Conservation (phyloP, 2,888 invertebrate species). For the Xylophagus ater region DNA sequence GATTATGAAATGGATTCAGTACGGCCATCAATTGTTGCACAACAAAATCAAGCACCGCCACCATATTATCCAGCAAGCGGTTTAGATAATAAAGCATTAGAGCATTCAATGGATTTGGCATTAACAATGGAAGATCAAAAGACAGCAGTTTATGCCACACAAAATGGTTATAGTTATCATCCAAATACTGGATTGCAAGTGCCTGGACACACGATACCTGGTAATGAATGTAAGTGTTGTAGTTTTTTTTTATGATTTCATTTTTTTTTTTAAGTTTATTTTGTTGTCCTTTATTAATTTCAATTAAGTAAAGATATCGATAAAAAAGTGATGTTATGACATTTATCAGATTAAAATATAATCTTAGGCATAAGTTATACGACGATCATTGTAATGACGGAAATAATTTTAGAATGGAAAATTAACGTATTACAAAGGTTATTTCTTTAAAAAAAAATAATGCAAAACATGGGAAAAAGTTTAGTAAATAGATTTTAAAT, state of each 20-base stretch:
- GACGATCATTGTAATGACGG: too few species aligned
- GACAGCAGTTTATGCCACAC: conserved; percentile 69
- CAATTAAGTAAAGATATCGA: conserved; percentile 7
- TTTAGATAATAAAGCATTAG: conserved; percentile 83
- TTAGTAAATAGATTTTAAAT: too few species aligned
- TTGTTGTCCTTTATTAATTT: conserved; percentile 2
- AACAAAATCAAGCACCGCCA: conserved; percentile 77
- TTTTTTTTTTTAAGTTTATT: not conserved
- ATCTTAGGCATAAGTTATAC: too few species aligned
- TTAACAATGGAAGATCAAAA: conserved; percentile 77
- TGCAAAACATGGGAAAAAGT: too few species aligned
- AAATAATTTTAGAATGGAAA: too few species aligned
- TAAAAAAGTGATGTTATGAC: conserved; percentile 9
- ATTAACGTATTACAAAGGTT: too few species aligned
- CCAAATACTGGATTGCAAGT: conserved; percentile 56
- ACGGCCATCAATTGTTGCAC: conserved; percentile 72
- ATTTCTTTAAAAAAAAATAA: too few species aligned
- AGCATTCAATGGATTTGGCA: conserved; percentile 78
- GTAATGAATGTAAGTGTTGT: conserved; percentile 74
- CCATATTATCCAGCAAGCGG: conserved; percentile 82
- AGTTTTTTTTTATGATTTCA: too few species aligned
- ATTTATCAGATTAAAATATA: too few species aligned
- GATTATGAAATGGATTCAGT: conserved; percentile 87
- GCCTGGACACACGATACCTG: conserved; percentile 57
- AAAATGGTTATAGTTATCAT: conserved; percentile 78